Evolutionary conservation across 2,888 invertebrate species (phyloP).

Genomic region (Sphaerophoria rueppellii): DNA sequence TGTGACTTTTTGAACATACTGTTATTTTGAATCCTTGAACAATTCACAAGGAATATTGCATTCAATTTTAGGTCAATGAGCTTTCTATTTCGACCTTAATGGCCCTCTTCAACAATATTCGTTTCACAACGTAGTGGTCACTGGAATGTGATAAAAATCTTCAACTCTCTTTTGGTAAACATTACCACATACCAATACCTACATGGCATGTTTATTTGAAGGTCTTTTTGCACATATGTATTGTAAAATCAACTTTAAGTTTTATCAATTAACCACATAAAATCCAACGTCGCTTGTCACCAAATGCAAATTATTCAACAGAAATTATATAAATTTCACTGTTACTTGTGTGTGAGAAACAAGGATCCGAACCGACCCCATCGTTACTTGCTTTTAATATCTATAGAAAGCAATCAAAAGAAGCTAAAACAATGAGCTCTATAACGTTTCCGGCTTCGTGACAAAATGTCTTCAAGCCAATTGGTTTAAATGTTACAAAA

Average conservation of each 20-base stretch:
- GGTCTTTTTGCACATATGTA: neutral
- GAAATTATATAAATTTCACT: slow-evolving; percentile 1
- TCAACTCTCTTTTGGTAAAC: slow-evolving; percentile 1
- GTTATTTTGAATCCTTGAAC: slow-evolving; percentile 5
- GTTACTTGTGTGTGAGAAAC: slow-evolving; percentile 3
- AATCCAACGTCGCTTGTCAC: slow-evolving; percentile 16
- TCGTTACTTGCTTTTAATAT: neutral
- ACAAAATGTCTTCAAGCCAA: slow-evolving; percentile 54
- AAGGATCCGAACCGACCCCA: neutral
- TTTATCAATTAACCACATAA: slow-evolving; percentile 15
- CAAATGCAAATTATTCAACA: slow-evolving; percentile 51
- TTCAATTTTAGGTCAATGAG: slow-evolving; percentile 64
- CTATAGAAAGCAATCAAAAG: slow-evolving; percentile 5
- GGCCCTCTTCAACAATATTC: slow-evolving; percentile 17
- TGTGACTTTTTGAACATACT: neutral
- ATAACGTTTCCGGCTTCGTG: slow-evolving; percentile 56
- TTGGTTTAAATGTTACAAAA: slow-evolving; percentile 45
- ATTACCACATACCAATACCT: neutral
- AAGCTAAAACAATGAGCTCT: slow-evolving; percentile 8
- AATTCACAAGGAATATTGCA: slow-evolving; percentile 40
- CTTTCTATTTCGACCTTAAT: slow-evolving; percentile 51
- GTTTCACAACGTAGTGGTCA: neutral
- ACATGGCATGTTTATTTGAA: too few relatives aligned
- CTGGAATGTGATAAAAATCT: slow-evolving; percentile 39
- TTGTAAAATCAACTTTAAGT: neutral